Conservation (phyloP, 2,113 vertebrate genomes). For the Notothenia coriiceps region DNA sequence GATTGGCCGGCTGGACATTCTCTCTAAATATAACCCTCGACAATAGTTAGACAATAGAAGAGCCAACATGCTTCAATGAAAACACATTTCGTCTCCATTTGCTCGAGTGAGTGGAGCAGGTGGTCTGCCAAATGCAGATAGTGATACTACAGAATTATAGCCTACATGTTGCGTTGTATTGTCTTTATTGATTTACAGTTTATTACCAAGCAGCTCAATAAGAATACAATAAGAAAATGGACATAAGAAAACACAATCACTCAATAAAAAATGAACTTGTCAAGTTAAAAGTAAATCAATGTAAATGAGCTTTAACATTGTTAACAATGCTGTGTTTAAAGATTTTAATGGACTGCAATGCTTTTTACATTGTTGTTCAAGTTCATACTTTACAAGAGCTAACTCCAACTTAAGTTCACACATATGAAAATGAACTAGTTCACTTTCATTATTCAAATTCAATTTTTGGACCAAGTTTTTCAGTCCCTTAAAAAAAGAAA, state of each 20-base stretch:
- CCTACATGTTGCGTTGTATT: neutral
- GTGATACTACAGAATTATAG: no score
- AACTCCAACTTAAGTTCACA: no score
- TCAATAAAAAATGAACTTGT: no score
- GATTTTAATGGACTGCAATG: no score
- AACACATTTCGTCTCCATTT: slow-evolving; percentile 22
- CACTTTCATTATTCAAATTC: no score
- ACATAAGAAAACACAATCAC: neutral
- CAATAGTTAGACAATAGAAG: slow-evolving; percentile 7
- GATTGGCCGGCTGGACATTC: slow-evolving; percentile 13
- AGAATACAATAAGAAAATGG: neutral
- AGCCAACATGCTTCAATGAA: neutral
- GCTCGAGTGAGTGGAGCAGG: slow-evolving; percentile 26
- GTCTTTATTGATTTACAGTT: neutral
- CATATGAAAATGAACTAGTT: no score
- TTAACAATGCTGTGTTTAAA: neutral
- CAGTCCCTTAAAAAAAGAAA: no score
- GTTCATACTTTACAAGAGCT: no score
- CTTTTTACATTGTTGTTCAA: no score
- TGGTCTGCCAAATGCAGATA: slow-evolving; percentile 18
- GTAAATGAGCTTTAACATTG: neutral
- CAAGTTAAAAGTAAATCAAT: neutral
- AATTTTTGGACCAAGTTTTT: no score
- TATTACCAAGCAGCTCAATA: neutral
- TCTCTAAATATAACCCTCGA: slow-evolving; percentile 31